phyloP scores from a whole-genome alignment of 2,113 vertebrate species.

The Chaenocephalus aceratus region DNA sequence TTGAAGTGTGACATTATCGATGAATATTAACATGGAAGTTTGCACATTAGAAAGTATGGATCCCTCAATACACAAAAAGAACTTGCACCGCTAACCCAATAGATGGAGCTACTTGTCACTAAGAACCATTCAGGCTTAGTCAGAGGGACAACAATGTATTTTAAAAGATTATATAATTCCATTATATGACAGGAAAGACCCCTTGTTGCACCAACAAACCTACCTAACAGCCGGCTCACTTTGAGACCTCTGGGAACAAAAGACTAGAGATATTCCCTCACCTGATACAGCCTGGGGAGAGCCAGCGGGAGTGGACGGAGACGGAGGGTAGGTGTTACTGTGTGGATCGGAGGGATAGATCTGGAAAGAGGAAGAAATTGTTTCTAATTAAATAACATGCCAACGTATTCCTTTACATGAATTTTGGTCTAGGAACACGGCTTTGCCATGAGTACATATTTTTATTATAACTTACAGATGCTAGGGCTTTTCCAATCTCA shows the following conservation, averaged over 20 bases:
- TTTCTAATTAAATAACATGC: constrained; percentile 25
- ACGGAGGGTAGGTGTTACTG: constrained; percentile 93
- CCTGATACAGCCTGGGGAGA: constrained; percentile 96
- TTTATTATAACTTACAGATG: constrained; percentile 88
- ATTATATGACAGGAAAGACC: constrained; percentile 27
- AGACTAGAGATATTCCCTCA: constrained; percentile 64
- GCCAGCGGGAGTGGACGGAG: constrained; percentile 93
- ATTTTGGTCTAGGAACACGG: neutral
- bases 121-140: constrained; percentile 2
- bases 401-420: neutral
- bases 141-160: constrained; percentile 30
- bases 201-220: constrained; percentile 32
- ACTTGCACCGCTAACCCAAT: constrained; percentile 38
- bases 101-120: constrained; percentile 63
- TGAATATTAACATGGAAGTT: neutral
- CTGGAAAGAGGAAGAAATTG: constrained; percentile 74
- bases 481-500: constrained; percentile 96
- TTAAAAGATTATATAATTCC: constrained; percentile 24
- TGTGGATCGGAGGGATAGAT: constrained; percentile 96
- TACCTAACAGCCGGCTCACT: constrained; percentile 28
- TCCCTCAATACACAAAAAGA: neutral
- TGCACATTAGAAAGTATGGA: neutral
- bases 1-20: neutral
- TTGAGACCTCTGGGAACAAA: constrained; percentile 36
- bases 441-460: neutral